Conservation (phyloP, 2,113 vertebrate genomes). For the Gavia stellata region DNA sequence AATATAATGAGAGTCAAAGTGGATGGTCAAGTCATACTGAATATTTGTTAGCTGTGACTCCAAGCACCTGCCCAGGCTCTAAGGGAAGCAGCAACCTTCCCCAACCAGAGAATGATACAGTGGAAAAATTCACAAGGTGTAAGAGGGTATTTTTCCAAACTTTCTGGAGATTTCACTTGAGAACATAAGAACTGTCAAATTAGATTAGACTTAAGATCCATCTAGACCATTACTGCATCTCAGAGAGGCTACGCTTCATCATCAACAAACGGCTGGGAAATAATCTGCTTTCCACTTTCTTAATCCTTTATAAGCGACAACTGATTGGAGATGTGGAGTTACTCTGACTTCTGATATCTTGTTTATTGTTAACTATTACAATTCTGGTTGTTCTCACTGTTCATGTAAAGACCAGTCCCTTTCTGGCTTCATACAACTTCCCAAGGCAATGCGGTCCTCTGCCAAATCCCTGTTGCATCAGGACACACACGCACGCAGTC, state of each 20-base stretch:
- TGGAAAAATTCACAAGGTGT: background rate
- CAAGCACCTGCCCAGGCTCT: background rate
- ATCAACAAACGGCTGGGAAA: background rate
- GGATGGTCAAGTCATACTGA: background rate
- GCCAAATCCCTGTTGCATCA: accelerated
- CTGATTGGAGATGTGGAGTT: background rate
- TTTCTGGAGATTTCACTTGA: background rate
- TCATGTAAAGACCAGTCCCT: background rate
- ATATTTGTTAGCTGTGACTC: background rate
- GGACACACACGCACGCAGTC: background rate
- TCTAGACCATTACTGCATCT: background rate
- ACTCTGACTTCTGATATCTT: background rate
- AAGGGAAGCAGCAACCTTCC: background rate
- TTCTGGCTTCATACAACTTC: background rate
- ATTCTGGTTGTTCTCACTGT: background rate
- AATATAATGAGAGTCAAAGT: background rate
- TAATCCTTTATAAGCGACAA: background rate
- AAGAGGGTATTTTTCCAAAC: background rate
- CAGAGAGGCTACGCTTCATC: background rate
- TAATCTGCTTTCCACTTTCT: background rate
- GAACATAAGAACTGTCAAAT: background rate
- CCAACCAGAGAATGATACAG: background rate
- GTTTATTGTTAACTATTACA: background rate
- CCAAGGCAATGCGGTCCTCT: background rate
- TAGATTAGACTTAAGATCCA: background rate